phyloP scores from a whole-genome alignment of 2,797 vertebrate species.

The Tapirus indicus region DNA sequence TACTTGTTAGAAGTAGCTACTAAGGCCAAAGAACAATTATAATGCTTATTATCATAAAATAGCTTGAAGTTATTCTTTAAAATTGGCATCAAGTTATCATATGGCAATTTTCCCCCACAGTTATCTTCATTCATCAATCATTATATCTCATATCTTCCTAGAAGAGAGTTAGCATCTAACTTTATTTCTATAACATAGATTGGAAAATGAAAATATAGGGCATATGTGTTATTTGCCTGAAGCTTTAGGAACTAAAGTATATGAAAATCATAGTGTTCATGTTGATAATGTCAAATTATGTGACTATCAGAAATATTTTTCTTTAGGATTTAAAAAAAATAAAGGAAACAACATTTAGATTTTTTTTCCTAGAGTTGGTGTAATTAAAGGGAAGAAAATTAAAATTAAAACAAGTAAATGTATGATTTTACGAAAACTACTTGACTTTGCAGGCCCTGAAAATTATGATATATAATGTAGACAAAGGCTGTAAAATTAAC shows the following conservation, averaged over 20 bases:
- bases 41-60: neutral
- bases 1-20: neutral
- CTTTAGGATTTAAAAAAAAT: neutral
- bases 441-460: neutral
- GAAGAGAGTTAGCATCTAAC: neutral
- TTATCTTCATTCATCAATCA: neutral
- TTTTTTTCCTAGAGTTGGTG: neutral
- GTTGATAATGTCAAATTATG: neutral
- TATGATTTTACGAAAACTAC: neutral
- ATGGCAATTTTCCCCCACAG: neutral
- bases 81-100: neutral
- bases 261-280: neutral
- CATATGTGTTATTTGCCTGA: neutral
- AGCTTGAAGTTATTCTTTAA: neutral
- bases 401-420: neutral
- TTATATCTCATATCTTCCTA: neutral
- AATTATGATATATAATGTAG: neutral
- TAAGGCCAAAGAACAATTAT: neutral
- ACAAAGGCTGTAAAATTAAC: neutral
- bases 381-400: neutral
- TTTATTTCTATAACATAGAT: neutral
- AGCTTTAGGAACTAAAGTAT: neutral
- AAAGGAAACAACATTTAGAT: neutral
- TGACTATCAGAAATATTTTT: neutral
- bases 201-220: neutral